Evolutionary conservation across 2,888 invertebrate genomes (phyloP).

Genomic region (Alsophila aescularia): DNA sequence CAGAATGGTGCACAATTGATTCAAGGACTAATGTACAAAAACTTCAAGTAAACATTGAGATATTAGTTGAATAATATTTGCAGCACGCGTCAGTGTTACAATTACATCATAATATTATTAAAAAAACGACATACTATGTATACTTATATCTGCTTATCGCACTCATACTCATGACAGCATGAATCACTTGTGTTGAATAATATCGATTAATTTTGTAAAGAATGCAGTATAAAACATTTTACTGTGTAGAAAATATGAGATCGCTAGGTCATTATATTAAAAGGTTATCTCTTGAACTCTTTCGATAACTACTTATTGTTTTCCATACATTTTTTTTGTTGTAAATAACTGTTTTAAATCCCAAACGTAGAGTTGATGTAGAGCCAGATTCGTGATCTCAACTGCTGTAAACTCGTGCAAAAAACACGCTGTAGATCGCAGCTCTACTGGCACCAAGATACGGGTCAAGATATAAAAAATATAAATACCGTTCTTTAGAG

Average conservation of each 20-base stretch:
- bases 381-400: not conserved
- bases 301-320: no score
- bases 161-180: not conserved
- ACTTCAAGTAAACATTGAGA: conserved; percentile 9
- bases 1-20: no score
- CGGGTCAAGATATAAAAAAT: conserved; percentile 58
- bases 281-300: no score
- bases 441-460: conserved; percentile 50
- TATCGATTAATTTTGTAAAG: not conserved
- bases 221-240: not conserved
- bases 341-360: not conserved
- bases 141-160: no score
- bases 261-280: no score
- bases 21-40: conserved; percentile 9
- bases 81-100: conserved; percentile 20
- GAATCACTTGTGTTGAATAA: not conserved
- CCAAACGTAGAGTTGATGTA: not conserved
- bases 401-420: conserved; percentile 8
- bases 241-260: no score
- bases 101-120: not conserved
- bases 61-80: conserved; percentile 5
- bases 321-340: no score
- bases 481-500: conserved; percentile 54
- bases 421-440: conserved; percentile 29
- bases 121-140: no score